Evolutionary conservation across 2,888 invertebrate genomes (phyloP).

Genomic region (Pilophorus perplexus): DNA sequence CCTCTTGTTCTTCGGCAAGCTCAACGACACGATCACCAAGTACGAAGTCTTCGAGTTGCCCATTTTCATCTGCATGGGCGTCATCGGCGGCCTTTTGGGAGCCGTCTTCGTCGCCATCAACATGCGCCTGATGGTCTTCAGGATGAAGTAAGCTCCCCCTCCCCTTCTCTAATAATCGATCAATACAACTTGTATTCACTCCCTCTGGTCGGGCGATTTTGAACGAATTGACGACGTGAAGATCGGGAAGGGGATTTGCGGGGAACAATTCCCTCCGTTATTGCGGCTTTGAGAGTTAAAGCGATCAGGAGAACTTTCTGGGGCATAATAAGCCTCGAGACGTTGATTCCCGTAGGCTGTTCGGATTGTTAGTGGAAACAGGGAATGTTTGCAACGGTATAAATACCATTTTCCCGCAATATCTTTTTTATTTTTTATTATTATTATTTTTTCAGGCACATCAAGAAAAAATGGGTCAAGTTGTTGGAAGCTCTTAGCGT

Average conservation of each 20-base stretch:
- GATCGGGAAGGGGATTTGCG: too few species aligned
- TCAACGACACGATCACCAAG: conserved; percentile 49
- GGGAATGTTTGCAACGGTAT: too few species aligned
- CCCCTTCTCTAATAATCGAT: too few species aligned
- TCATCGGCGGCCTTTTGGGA: conserved; percentile 59
- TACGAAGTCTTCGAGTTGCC: conserved; percentile 54
- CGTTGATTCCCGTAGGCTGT: conserved; percentile 8
- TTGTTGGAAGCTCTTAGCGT: conserved; percentile 59
- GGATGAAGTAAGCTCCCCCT: conserved; percentile 47
- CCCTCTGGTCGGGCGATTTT: too few species aligned
- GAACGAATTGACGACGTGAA: too few species aligned
- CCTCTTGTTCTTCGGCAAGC: conserved; percentile 49
- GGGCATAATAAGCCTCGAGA: conserved; percentile 21
- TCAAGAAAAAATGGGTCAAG: conserved; percentile 53
- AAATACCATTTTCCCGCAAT: too few species aligned
- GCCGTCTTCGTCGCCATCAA: conserved; percentile 56
- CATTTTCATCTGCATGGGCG: conserved; percentile 59
- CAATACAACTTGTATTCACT: too few species aligned
- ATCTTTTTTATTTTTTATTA: too few species aligned
- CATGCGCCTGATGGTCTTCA: conserved; percentile 48
- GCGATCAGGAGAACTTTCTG: conserved; percentile 12
- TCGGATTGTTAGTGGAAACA: too few species aligned
- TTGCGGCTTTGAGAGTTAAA: conserved; percentile 6
- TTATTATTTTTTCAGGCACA: conserved; percentile 51
- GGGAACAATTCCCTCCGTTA: too few species aligned